Evolutionary conservation across 2,888 invertebrate species (phyloP).

Genomic region (Altica lythri): DNA sequence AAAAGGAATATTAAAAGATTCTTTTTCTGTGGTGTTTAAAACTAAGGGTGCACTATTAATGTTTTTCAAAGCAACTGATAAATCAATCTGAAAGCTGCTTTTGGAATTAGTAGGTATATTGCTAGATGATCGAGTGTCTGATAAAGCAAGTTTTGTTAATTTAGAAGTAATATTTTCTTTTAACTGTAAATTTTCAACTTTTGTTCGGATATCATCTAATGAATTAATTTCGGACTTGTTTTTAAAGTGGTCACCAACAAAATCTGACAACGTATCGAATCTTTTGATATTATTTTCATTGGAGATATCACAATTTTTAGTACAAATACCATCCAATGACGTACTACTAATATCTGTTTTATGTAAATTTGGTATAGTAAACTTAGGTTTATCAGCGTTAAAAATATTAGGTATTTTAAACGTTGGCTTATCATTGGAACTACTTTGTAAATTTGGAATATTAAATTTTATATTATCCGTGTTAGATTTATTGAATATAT

Average conservation of each 20-base stretch:
- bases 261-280: constrained; percentile 40
- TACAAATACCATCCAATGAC: too few species aligned
- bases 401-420: constrained; percentile 11
- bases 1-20: constrained; percentile 52
- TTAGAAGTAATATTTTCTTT: constrained; percentile 16
- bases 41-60: constrained; percentile 40
- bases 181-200: not conserved
- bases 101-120: constrained; percentile 11
- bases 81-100: constrained; percentile 53
- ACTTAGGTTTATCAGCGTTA: not conserved
- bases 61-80: constrained; percentile 54
- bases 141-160: constrained; percentile 19
- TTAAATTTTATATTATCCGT: constrained; percentile 16
- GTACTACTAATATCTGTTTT: not conserved
- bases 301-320: too few species aligned
- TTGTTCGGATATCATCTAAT: constrained; percentile 5
- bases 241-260: constrained; percentile 43
- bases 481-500: constrained; percentile 26
- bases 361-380: constrained; percentile 5
- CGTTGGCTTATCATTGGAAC: constrained; percentile 11
- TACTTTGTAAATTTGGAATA: constrained; percentile 27
- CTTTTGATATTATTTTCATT: constrained; percentile 11
- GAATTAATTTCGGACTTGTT: constrained; percentile 16
- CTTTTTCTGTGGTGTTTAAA: constrained; percentile 31
- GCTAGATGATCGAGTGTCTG: constrained; percentile 17